Evolutionary conservation across 2,888 invertebrate genomes (phyloP).

Genomic region (Nowickia ferox): DNA sequence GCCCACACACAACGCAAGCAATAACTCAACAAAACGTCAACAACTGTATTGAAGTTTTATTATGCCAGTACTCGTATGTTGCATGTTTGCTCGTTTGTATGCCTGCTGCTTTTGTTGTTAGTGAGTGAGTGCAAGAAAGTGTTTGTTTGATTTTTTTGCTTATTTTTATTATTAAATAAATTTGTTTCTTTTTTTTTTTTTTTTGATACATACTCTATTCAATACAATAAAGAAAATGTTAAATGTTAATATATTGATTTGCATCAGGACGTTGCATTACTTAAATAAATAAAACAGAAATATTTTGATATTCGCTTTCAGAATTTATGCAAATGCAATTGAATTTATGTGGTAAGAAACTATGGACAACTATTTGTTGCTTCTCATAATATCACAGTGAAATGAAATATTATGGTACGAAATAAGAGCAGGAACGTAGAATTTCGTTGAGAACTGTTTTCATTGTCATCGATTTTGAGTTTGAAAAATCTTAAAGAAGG

Average conservation of each 20-base stretch:
- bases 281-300: constrained; percentile 19
- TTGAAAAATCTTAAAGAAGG: too few relatives aligned
- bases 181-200: constrained; percentile 19
- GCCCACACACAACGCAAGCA: constrained; percentile 69
- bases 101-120: constrained; percentile 26
- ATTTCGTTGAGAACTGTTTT: not conserved
- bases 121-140: constrained; percentile 15
- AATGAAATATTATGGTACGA: constrained; percentile 7
- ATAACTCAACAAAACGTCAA: constrained; percentile 68
- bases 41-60: constrained; percentile 70
- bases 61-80: constrained; percentile 33
- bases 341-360: constrained; percentile 52
- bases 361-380: constrained; percentile 28
- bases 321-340: constrained; percentile 43
- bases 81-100: not conserved
- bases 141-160: constrained; percentile 16
- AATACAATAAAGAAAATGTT: constrained; percentile 42
- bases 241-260: constrained; percentile 60
- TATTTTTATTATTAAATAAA: constrained; percentile 30
- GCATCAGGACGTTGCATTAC: constrained; percentile 53
- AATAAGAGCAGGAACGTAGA: not conserved
- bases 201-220: not conserved
- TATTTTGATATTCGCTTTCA: constrained; percentile 26
- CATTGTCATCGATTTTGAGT: too few relatives aligned
- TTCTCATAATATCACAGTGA: constrained; percentile 46